A percentile compares a stretch with the other conserved stretches of the same genome.
Evolutionary conservation across 2,797 vertebrate species (phyloP).

Genomic region (Psittacula echo): DNA sequence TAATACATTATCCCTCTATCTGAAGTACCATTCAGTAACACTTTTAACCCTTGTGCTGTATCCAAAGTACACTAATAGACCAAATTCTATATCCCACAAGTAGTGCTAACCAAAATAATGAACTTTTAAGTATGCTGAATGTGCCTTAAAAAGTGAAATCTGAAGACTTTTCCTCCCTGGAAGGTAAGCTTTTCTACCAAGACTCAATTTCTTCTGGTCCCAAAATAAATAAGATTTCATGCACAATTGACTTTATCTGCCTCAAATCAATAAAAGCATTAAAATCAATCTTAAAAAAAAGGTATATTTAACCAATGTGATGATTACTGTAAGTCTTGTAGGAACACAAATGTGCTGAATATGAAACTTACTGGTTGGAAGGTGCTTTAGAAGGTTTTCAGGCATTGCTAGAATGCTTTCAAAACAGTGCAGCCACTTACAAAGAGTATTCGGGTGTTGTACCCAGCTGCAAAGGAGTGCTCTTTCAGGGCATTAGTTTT

Average conservation of each 20-base stretch:
- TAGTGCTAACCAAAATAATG: not conserved
- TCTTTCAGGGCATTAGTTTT: slow-evolving; percentile 67
- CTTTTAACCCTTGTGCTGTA: not conserved
- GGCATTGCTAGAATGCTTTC: slow-evolving; percentile 61
- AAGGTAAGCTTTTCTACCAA: not conserved
- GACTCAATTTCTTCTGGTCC: not conserved
- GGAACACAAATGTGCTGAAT: slow-evolving; percentile 67
- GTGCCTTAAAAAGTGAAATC: not conserved
- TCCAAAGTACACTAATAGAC: not conserved
- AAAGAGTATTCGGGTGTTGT: slow-evolving; percentile 70
- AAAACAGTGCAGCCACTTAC: slow-evolving; percentile 67
- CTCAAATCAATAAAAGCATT: slow-evolving; percentile 76
- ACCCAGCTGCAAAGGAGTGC: slow-evolving; percentile 60
- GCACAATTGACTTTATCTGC: slow-evolving; percentile 74
- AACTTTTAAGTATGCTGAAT: not conserved
- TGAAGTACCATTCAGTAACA: not conserved
- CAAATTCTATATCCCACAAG: not conserved
- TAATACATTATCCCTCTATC: not conserved
- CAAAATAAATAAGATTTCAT: slow-evolving; percentile 71
- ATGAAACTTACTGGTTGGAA: slow-evolving; percentile 65
- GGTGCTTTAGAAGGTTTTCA: slow-evolving; percentile 58
- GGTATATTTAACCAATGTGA: slow-evolving; percentile 72
- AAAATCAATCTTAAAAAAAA: slow-evolving; percentile 68
- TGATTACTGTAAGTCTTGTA: slow-evolving; percentile 70
- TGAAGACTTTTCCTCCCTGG: not conserved